These are phyloP conservation scores for Clusia tigrina DNA, from an alignment of 2,888 invertebrate species.

Conservation along the genomic window DNA sequence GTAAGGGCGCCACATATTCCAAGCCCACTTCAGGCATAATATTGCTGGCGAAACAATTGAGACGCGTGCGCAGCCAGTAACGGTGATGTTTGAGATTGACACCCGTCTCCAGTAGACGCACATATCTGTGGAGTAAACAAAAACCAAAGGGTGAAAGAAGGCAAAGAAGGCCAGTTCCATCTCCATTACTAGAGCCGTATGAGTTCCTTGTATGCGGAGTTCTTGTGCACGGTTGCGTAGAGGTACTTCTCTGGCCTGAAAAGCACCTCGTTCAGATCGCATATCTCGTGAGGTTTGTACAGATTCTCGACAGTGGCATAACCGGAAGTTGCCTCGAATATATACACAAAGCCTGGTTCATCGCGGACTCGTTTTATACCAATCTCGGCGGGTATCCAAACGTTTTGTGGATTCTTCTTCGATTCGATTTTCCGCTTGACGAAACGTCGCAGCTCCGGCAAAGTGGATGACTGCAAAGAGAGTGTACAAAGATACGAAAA, in stretches of 20 bases:
- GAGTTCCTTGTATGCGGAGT: conserved; percentile 59
- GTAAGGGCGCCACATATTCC: conserved; percentile 59
- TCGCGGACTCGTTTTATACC: conserved; percentile 54
- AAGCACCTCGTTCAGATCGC: conserved; percentile 60
- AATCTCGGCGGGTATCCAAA: conserved; percentile 50
- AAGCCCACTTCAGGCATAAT: conserved; percentile 55
- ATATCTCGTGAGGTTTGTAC: conserved; percentile 55
- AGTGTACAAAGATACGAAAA: neutral
- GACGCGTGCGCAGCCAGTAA: conserved; percentile 50
- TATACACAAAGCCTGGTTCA: conserved; percentile 56
- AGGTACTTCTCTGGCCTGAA: conserved; percentile 49
- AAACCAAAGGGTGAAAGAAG: too few species aligned
- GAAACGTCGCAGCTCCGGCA: conserved; percentile 46
- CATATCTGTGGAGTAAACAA: conserved; percentile 39
- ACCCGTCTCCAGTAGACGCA: conserved; percentile 56
- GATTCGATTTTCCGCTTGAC: conserved; percentile 42
- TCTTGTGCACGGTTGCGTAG: conserved; percentile 46
- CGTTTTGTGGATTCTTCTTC: conserved; percentile 38
- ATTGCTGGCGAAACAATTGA: conserved; percentile 53
- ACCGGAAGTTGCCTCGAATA: conserved; percentile 50
- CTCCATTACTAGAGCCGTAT: conserved; percentile 49
- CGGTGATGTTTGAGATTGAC: conserved; percentile 50
- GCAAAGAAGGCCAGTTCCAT: neutral
- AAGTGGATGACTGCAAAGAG: conserved; percentile 48
- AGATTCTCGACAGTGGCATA: conserved; percentile 50